Percentiles rank a stretch among this genome's conserved stretches.
Evolutionary conservation across 2,797 vertebrate species (phyloP).

Genomic region (Podarcis siculus): DNA sequence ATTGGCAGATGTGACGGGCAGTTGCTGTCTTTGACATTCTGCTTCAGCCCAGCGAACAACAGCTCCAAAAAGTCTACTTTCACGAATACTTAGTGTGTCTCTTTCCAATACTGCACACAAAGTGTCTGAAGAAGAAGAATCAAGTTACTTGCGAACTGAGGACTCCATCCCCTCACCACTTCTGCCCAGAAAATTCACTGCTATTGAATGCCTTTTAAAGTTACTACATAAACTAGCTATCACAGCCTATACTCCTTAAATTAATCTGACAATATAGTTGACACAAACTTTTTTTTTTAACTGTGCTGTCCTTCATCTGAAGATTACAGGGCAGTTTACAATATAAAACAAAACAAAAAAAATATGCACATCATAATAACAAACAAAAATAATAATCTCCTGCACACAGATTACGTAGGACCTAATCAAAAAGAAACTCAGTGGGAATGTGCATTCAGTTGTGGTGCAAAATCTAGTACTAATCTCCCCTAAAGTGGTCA

Average conservation of each 20-base stretch:
- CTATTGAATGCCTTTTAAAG: neutral
- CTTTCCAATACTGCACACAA: constrained; percentile 93
- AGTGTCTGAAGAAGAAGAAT: constrained; percentile 73
- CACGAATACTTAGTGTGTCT: constrained; percentile 94
- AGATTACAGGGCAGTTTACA: too few species aligned
- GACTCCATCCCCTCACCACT: neutral
- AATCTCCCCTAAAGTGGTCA: neutral
- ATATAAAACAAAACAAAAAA: too few species aligned
- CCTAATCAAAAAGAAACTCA: neutral
- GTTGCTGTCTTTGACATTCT: constrained; percentile 83
- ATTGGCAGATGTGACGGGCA: constrained; percentile 80
- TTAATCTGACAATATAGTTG: neutral
- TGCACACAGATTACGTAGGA: too few species aligned
- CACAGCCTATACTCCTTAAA: neutral
- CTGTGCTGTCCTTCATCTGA: too few species aligned
- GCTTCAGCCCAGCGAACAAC: constrained; percentile 85
- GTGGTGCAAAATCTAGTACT: neutral
- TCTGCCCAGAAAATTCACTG: neutral
- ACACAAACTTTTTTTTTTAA: too few species aligned
- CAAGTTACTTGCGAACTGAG: neutral
- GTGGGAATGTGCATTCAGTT: neutral
- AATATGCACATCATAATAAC: too few species aligned
- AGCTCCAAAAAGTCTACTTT: constrained; percentile 87
- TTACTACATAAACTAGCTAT: neutral
- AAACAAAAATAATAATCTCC: too few species aligned